Conservation (phyloP, 35 echinoderm and acorn worm species). For the Patiria miniata region DNA sequence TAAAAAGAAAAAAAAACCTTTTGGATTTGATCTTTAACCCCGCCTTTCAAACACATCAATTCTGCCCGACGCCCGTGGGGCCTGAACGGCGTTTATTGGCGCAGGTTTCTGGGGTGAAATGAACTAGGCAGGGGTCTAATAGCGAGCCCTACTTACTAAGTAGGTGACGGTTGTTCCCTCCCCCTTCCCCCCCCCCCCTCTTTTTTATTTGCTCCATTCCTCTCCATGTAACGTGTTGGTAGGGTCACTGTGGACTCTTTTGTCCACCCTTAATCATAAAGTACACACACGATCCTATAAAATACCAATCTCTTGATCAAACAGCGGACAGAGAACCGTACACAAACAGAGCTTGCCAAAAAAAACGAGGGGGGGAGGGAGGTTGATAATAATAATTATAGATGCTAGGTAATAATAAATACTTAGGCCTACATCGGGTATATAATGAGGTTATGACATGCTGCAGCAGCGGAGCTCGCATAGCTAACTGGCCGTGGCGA, state of each 20-base stretch:
- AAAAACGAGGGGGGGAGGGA: no score
- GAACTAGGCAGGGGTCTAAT: neutral
- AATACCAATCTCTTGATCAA: conserved; percentile 11
- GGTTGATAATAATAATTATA: no score
- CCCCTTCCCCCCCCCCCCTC: neutral
- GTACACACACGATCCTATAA: conserved; percentile 25
- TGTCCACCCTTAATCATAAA: conserved; percentile 9
- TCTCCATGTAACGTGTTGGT: neutral
- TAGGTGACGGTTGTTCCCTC: neutral
- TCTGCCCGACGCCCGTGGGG: conserved; percentile 13
- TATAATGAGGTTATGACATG: no score
- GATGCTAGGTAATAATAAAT: no score
- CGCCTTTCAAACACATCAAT: conserved; percentile 19
- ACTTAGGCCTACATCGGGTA: no score
- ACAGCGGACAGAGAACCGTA: neutral
- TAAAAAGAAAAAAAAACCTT: neutral
- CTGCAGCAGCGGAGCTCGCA: no score
- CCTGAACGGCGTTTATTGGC: neutral
- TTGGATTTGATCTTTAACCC: conserved; percentile 15
- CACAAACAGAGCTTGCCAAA: no score
- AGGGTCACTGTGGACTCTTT: neutral
- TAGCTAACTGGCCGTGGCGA: no score
- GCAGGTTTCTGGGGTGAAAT: no score
- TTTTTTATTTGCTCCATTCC: neutral
- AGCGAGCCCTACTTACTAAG: conserved; percentile 9